phyloP scores from a whole-genome alignment of 2,888 invertebrate genomes.

The Clistopyga incitator region DNA sequence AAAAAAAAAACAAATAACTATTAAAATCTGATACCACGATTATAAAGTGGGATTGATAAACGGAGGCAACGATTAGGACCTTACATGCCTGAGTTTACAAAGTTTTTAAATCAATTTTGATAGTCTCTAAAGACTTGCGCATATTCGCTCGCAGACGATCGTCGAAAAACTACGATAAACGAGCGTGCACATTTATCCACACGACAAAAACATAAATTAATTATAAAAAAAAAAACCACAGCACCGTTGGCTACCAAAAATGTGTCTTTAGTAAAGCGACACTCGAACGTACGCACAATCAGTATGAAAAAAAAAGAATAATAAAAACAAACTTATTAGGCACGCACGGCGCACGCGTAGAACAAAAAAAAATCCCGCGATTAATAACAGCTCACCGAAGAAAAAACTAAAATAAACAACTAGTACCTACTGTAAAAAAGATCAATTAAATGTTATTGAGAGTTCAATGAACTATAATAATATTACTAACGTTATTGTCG shows the following conservation, averaged over 20 bases:
- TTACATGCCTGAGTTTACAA: slow-evolving; percentile 29
- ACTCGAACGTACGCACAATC: slow-evolving; percentile 71
- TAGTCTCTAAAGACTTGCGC: slow-evolving; percentile 54
- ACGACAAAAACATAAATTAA: slow-evolving; percentile 33
- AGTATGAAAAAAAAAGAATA: slow-evolving; percentile 54
- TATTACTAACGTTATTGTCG: slow-evolving; percentile 66
- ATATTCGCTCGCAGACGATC: slow-evolving; percentile 36
- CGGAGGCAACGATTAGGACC: slow-evolving; percentile 44
- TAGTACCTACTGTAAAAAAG: slow-evolving; percentile 67
- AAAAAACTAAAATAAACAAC: slow-evolving; percentile 49
- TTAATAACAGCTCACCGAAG: slow-evolving; percentile 45
- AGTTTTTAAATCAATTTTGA: slow-evolving; percentile 44
- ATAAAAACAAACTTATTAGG: slow-evolving; percentile 53
- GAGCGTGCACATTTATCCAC: slow-evolving; percentile 48
- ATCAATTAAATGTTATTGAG: slow-evolving; percentile 67
- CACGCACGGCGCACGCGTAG: slow-evolving; percentile 67
- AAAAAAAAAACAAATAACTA: slow-evolving; percentile 14
- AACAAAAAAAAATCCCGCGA: slow-evolving; percentile 33
- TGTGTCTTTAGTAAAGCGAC: slow-evolving; percentile 61
- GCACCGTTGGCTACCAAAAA: slow-evolving; percentile 40
- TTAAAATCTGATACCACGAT: slow-evolving; percentile 21
- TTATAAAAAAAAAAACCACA: slow-evolving; percentile 26
- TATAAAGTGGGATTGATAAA: slow-evolving; percentile 24
- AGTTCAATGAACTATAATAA: slow-evolving; percentile 60
- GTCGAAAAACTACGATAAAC: slow-evolving; percentile 35